phyloP scores from a whole-genome alignment of 1,140 invertebrate genomes.

The Ceratina australensis region DNA sequence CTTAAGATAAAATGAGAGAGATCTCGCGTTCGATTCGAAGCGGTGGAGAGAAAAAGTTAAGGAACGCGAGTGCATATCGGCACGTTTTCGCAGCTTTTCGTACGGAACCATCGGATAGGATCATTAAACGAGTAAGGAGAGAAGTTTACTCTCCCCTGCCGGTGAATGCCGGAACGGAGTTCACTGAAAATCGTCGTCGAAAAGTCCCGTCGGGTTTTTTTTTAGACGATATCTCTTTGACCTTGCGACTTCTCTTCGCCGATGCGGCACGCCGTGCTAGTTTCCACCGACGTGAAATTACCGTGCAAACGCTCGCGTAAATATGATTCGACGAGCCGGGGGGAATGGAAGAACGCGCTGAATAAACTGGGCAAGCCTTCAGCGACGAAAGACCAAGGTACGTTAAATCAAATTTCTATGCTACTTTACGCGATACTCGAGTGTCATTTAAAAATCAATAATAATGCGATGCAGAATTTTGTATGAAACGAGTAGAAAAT shows the following conservation, averaged over 20 bases:
- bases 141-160: slow-evolving; percentile 23
- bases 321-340: slow-evolving; percentile 48
- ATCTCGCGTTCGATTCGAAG: neutral
- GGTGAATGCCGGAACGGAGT: neutral
- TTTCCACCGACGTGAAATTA: slow-evolving; percentile 50
- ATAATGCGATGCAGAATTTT: too few relatives aligned
- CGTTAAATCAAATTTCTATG: neutral
- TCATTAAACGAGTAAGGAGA: slow-evolving; percentile 48
- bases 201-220: slow-evolving; percentile 31
- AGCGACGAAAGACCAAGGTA: neutral
- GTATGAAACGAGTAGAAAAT: too few relatives aligned
- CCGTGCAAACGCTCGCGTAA: slow-evolving; percentile 55
- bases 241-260: slow-evolving; percentile 3
- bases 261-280: slow-evolving; percentile 2
- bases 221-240: slow-evolving; percentile 31
- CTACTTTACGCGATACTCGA: neutral
- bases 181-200: slow-evolving; percentile 13
- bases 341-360: slow-evolving; percentile 5
- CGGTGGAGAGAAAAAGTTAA: neutral
- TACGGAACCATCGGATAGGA: neutral
- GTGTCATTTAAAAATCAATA: too few relatives aligned
- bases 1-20: neutral
- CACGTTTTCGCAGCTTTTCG: slow-evolving; percentile 29
- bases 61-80: neutral
- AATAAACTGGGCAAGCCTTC: neutral